These are phyloP conservation scores for Pocillopora damicornis DNA, from an alignment of 64 coral and sea anemone genomes.

Conservation along the genomic window DNA sequence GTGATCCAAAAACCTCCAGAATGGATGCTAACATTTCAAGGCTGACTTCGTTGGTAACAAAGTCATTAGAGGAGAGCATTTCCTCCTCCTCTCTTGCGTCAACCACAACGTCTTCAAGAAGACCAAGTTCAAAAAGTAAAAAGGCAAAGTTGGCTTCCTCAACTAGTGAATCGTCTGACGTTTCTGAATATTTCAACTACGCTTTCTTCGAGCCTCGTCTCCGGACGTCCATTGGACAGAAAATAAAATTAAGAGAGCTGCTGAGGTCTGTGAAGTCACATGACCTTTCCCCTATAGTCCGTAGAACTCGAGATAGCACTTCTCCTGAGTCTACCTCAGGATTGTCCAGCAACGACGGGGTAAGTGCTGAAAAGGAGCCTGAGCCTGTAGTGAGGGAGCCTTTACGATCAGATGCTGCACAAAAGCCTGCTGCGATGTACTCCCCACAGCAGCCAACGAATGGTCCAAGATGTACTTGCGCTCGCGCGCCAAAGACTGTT, in stretches of 20 bases:
- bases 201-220: slow-evolving; percentile 32
- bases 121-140: slow-evolving; percentile 5
- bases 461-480: slow-evolving; percentile 37
- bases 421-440: background rate
- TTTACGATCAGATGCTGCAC: background rate
- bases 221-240: slow-evolving; percentile 7
- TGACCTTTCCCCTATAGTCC: slow-evolving; percentile 24
- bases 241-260: slow-evolving; percentile 14
- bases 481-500: background rate
- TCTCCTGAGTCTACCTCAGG: slow-evolving; percentile 5
- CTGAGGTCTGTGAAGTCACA: slow-evolving; percentile 21
- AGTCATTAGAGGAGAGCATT: slow-evolving; percentile 7
- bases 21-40: slow-evolving; percentile 26
- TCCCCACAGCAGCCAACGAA: background rate
- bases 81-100: slow-evolving; percentile 18
- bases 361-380: background rate
- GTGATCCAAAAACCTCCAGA: background rate
- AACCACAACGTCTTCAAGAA: background rate
- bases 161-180: slow-evolving; percentile 11
- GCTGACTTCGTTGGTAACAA: slow-evolving; percentile 4
- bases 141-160: background rate
- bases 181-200: slow-evolving; percentile 37
- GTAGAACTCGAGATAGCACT: background rate
- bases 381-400: background rate
- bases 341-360: background rate